A percentile compares a stretch with the other conserved stretches of the same genome.
These are phyloP conservation scores for Microplitis manilae DNA, from an alignment of 2,888 invertebrate genomes.

Conservation along the genomic window DNA sequence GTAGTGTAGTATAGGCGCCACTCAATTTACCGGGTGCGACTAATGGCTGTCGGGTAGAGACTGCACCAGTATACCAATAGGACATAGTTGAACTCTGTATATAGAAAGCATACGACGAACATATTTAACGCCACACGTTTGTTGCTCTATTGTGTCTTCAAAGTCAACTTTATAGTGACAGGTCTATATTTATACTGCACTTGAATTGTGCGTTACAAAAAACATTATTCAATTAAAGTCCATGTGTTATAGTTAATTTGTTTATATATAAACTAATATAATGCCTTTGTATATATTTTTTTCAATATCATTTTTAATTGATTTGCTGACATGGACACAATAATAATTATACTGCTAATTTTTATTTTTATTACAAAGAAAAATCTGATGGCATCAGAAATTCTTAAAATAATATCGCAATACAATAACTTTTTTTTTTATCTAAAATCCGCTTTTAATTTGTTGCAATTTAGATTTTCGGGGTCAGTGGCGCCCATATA, in stretches of 20 bases:
- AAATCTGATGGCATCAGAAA: too few species aligned
- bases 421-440: too few species aligned
- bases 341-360: too few species aligned
- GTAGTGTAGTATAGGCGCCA: slow-evolving; percentile 60
- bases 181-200: neutral
- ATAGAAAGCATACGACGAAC: neutral
- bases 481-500: too few species aligned
- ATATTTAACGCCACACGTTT: slow-evolving; percentile 19
- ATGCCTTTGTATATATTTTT: neutral
- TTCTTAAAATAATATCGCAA: too few species aligned
- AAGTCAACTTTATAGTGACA: neutral
- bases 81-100: slow-evolving; percentile 8
- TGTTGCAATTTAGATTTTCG: too few species aligned
- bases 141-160: slow-evolving; percentile 2
- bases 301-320: neutral
- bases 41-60: slow-evolving; percentile 65
- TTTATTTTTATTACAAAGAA: too few species aligned
- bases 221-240: neutral
- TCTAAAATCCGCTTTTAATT: too few species aligned
- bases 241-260: neutral
- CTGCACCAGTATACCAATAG: slow-evolving; percentile 30
- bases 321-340: neutral
- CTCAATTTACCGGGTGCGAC: slow-evolving; percentile 71
- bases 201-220: neutral
- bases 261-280: neutral